Evolutionary conservation across 2,888 invertebrate genomes (phyloP), one percentile per base, ranked within the genome.

Genomic region (Malacosoma neustria): DNA sequence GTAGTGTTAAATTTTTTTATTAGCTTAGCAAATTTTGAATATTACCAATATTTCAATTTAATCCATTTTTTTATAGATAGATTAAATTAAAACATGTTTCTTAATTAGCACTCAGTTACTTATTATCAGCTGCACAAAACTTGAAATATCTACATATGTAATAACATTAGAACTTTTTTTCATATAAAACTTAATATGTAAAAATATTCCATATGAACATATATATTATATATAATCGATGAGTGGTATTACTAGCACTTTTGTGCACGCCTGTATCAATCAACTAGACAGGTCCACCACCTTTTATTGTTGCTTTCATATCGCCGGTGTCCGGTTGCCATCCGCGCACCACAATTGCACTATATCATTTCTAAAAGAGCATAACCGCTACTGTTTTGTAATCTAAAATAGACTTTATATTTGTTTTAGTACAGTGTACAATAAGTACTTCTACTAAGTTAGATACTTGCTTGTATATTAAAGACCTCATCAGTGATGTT

Each of bases 251-350:
- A 41, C 38, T 41, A 54, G 32, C 49, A 42, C 42, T 61, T 65
- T 13, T 45, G 48, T 30, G 1, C 43, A 7, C 48, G 46, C 44
- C 45, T 61, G 74, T 79, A 82, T 72, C 71, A 73, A 79, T 82
- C 79, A 80, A 71, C 62, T 58, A 61, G 61, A 62, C 80, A 79
- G 76, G 79, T 77, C 82, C 72, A 67, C 65, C 73, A 79, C 84
- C 84, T 82, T 82, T 82, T 82, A 81, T 80, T 79, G 81, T 72
- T 64, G 71, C 80, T 81, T 81, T 80, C 76, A 77, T 74, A 63
- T 61, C 70, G 55, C 71, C 77, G 74, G 81, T 81, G 81, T 82
- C 81, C 77, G 77, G 81, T 82, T 74, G 74, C 77, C 73, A 76
- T 77, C 76, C 76, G 72, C 59, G 56, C 51, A 45, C 51, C 44